These are phyloP conservation scores for Prolemur simus DNA, from an alignment of 2,113 vertebrate genomes.

Conservation along the genomic window DNA sequence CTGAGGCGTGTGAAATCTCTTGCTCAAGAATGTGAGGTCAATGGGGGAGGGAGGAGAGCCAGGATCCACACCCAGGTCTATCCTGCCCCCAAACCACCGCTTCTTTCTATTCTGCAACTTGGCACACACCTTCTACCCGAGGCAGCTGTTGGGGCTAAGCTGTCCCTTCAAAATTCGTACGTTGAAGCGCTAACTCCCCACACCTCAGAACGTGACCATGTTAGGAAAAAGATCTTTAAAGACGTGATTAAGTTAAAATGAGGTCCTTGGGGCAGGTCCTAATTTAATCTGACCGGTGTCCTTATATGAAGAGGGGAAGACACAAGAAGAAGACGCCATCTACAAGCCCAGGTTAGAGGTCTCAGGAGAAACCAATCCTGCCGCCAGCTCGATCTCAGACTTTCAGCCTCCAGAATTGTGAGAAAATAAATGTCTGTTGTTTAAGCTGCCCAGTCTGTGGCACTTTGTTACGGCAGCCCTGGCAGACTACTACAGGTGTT, in stretches of 20 bases:
- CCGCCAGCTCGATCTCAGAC: background rate
- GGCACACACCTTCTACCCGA: background rate
- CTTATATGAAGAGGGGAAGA: background rate
- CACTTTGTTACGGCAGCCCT: background rate
- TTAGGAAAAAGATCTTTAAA: background rate
- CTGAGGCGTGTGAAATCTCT: fast-evolving
- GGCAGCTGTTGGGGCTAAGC: too few relatives aligned
- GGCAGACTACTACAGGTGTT: fast-evolving
- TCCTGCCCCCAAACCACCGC: background rate
- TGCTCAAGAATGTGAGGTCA: background rate
- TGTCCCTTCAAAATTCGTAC: fast-evolving
- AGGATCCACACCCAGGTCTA: background rate
- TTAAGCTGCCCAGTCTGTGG: fast-evolving
- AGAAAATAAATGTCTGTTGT: background rate
- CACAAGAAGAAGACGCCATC: fast-evolving
- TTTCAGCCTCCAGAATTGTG: background rate
- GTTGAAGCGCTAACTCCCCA: background rate
- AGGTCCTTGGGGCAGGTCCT: background rate
- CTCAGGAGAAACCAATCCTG: background rate
- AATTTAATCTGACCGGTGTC: too few relatives aligned
- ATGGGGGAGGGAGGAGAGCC: too few relatives aligned
- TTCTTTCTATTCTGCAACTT: background rate
- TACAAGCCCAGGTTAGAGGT: background rate
- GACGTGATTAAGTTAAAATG: background rate
- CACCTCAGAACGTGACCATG: background rate